Evolutionary conservation across 2,888 invertebrate genomes (phyloP), one percentile per base, ranked within the genome.

Genomic region (Uloborus plumipes): DNA sequence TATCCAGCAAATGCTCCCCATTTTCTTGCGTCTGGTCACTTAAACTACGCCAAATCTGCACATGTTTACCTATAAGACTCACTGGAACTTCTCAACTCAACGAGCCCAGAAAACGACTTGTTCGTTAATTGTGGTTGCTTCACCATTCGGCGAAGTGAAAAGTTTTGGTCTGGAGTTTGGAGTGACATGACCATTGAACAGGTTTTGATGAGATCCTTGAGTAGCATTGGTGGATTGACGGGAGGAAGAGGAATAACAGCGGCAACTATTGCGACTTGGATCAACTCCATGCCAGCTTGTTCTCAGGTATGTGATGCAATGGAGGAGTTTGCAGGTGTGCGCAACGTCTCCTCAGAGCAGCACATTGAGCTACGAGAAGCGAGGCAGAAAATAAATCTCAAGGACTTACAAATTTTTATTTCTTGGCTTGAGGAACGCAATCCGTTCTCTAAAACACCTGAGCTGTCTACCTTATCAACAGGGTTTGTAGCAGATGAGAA

Each of bases 191-290:
- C n/a, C n/a, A n/a, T n/a, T n/a, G n/a, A n/a, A n/a, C n/a, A n/a
- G n/a, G n/a, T n/a, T n/a, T n/a, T n/a, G n/a, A n/a, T n/a, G n/a
- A n/a, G n/a, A n/a, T n/a, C n/a, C 11, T 58, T 75, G 61, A 80
- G 67, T 18, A 66, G 13, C 39, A n/a, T 14, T 39, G 59, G 80
- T n/a, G 80, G 74, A 15, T 53, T 75, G 11, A 75, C 80, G 13
- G 16, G 58, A 1, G 74, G 74, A n/a, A 20, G 80, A 0, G 74
- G 74, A 39, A 58, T 80, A 22, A 76, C 65, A 6, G 74, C 79
- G 6, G 51, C 39, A 18, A 49, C 64, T 26, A 20, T 73, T 22
- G 20, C 67, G 3, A 59, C 53, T 18, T 80, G 74, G 75, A 66
- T 70, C 13, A 26, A 26, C 2, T 55, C 64, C 3, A 76, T 75